These are phyloP conservation scores for Heterotis niloticus DNA, from an alignment of 2,113 vertebrate genomes.

Conservation along the genomic window DNA sequence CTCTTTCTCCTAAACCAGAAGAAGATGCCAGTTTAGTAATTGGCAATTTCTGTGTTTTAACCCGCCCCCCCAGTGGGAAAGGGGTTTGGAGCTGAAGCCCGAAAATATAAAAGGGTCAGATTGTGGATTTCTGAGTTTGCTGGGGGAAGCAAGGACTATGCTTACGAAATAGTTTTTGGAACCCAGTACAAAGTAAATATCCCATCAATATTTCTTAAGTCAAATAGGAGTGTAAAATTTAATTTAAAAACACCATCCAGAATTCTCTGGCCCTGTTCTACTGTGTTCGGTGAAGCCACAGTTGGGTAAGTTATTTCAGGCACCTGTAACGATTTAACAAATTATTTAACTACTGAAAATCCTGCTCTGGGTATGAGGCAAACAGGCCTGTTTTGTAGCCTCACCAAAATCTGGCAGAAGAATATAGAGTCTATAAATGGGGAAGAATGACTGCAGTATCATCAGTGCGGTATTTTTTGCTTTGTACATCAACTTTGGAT, in stretches of 20 bases:
- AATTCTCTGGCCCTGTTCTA: neutral
- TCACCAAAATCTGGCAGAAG: too few species aligned
- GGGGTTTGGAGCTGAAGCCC: neutral
- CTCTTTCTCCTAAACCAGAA: too few species aligned
- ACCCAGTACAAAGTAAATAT: neutral
- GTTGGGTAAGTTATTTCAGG: too few species aligned
- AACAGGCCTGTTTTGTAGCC: neutral
- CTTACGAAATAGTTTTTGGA: too few species aligned
- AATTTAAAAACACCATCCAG: neutral
- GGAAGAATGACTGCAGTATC: neutral
- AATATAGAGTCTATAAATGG: neutral
- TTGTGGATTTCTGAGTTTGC: neutral
- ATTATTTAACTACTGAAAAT: neutral
- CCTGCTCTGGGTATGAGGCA: neutral
- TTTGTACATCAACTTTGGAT: neutral
- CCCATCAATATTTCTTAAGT: neutral
- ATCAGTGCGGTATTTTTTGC: neutral
- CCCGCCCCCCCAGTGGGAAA: neutral
- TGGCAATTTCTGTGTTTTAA: constrained; percentile 19
- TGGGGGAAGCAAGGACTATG: neutral
- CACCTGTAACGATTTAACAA: neutral
- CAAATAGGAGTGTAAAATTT: neutral
- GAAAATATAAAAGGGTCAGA: neutral
- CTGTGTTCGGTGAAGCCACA: too few species aligned
- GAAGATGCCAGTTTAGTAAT: neutral